Percentiles rank a stretch among this genome's conserved stretches.
These are phyloP conservation scores for Drosophila sproati DNA, from an alignment of 1,140 invertebrate species.

Conservation along the genomic window DNA sequence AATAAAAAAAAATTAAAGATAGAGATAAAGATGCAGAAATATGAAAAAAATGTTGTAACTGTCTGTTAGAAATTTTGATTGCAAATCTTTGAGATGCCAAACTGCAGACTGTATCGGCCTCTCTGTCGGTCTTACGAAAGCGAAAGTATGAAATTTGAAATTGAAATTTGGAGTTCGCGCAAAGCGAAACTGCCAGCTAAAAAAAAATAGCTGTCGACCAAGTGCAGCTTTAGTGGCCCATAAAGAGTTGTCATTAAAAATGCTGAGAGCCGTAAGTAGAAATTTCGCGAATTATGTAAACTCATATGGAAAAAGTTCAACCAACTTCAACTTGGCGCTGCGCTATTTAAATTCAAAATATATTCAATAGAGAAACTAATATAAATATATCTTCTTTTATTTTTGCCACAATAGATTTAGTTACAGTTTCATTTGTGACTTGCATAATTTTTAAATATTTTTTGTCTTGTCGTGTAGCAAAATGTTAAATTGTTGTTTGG, in stretches of 20 bases:
- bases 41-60: slow-evolving; percentile 51
- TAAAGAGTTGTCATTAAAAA: slow-evolving; percentile 59
- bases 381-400: slow-evolving; percentile 7
- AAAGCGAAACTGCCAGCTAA: slow-evolving; percentile 41
- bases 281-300: slow-evolving; percentile 66
- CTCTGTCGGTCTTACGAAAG: slow-evolving; percentile 40
- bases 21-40: background rate
- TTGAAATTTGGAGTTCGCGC: slow-evolving; percentile 56
- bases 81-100: slow-evolving; percentile 46
- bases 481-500: background rate
- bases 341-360: slow-evolving; percentile 66
- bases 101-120: slow-evolving; percentile 1
- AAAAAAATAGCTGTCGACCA: slow-evolving; percentile 30
- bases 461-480: background rate
- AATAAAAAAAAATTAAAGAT: background rate
- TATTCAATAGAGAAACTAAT: slow-evolving; percentile 41
- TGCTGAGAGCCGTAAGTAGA: slow-evolving; percentile 39
- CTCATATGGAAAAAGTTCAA: slow-evolving; percentile 25
- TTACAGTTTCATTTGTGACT: slow-evolving; percentile 2
- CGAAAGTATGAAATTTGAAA: slow-evolving; percentile 65
- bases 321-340: background rate
- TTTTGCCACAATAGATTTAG: background rate
- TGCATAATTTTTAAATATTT: background rate
- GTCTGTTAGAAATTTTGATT: slow-evolving; percentile 45
- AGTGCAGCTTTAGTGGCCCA: slow-evolving; percentile 61